phyloP scores from a whole-genome alignment of 1,140 invertebrate species.

The Macrotrachela quadricornifera region DNA sequence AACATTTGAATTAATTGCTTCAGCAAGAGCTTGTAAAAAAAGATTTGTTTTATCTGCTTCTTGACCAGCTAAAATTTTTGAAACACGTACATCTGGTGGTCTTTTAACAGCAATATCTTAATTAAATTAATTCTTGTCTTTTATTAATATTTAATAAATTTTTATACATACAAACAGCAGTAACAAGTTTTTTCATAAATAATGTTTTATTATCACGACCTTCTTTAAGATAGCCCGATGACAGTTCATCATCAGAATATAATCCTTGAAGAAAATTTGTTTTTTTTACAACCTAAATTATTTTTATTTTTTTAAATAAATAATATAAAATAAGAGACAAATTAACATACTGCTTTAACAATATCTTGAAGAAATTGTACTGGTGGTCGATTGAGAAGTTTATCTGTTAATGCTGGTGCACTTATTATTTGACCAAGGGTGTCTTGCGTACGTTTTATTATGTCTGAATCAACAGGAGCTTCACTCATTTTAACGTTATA shows the following conservation, averaged over 20 bases:
- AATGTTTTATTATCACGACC: slow-evolving; percentile 2
- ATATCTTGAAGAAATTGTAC: slow-evolving; percentile 88
- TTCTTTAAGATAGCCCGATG: slow-evolving; percentile 58
- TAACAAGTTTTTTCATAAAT: slow-evolving; percentile 7
- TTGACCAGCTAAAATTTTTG: slow-evolving; percentile 75
- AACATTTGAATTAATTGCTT: slow-evolving; percentile 29
- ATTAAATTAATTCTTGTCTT: slow-evolving; percentile 1
- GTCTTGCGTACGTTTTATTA: slow-evolving; percentile 65
- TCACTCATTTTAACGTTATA: slow-evolving; percentile 14
- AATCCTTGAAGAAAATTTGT: slow-evolving; percentile 65
- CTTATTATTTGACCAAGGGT: slow-evolving; percentile 65
- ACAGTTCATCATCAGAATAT: slow-evolving; percentile 54
- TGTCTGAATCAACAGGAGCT: slow-evolving; percentile 38
- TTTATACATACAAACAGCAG: neutral
- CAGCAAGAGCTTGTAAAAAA: slow-evolving; percentile 59
- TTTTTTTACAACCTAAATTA: slow-evolving; percentile 47
- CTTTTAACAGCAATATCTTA: slow-evolving; percentile 40
- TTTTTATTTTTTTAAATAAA: neutral
- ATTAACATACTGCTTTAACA: slow-evolving; percentile 46
- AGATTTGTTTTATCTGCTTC: slow-evolving; percentile 79
- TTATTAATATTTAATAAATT: neutral
- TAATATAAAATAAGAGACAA: no score
- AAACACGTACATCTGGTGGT: slow-evolving; percentile 49
- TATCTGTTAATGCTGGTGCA: slow-evolving; percentile 70
- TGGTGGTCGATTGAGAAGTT: slow-evolving; percentile 70